These are phyloP conservation scores for Allacma fusca DNA, from an alignment of 2,888 invertebrate genomes.

Conservation along the genomic window DNA sequence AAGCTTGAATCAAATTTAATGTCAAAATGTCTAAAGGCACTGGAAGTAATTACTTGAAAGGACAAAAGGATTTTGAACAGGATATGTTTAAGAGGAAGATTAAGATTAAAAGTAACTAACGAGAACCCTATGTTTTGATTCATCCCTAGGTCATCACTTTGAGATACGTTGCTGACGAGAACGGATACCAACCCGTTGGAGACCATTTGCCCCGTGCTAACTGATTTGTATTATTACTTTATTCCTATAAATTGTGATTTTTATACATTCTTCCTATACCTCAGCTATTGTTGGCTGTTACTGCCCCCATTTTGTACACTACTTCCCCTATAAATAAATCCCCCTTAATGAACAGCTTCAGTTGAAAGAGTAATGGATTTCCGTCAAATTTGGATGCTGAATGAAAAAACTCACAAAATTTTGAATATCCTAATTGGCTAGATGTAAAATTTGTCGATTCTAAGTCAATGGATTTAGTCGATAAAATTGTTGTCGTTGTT, in stretches of 20 bases:
- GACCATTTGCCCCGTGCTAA: conserved; percentile 18
- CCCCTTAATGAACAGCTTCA: background rate
- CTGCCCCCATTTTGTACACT: too few relatives aligned
- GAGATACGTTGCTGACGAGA: conserved; percentile 31
- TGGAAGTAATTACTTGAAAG: too few relatives aligned
- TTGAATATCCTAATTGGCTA: too few relatives aligned
- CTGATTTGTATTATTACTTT: background rate
- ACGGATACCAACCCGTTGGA: conserved; percentile 25
- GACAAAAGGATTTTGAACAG: too few relatives aligned
- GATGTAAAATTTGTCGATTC: background rate
- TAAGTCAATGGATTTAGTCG: background rate
- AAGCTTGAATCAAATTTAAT: conserved; percentile 17
- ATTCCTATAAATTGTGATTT: background rate
- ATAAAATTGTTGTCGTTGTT: conserved; percentile 7
- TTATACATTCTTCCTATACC: background rate
- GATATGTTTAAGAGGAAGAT: too few relatives aligned
- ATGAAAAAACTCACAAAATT: background rate
- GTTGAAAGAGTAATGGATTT: background rate
- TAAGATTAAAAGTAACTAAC: background rate
- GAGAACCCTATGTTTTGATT: too few relatives aligned
- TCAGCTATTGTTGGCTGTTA: background rate
- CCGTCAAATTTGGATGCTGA: background rate
- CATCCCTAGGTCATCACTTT: conserved; percentile 14
- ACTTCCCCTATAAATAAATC: background rate
- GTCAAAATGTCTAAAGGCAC: too few relatives aligned